These are phyloP conservation scores for Elegia similella DNA, from an alignment of 2,888 invertebrate species.

Conservation along the genomic window DNA sequence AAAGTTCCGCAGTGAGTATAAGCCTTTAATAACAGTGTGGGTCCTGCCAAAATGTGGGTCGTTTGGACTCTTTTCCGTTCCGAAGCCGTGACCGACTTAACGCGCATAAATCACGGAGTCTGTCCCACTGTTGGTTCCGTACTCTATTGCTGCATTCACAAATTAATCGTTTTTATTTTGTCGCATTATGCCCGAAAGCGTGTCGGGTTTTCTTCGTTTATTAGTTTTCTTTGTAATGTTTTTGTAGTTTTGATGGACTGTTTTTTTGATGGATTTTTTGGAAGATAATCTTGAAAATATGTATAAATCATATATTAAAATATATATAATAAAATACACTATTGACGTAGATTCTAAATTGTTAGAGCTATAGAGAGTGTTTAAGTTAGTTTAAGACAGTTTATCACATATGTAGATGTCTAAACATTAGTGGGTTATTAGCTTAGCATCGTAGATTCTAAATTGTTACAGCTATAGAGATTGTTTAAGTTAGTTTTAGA, in stretches of 20 bases:
- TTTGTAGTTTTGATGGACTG: background rate
- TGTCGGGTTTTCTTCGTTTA: constrained; percentile 5
- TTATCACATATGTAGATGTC: too few relatives aligned
- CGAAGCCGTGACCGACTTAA: constrained; percentile 10
- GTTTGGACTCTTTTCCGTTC: constrained; percentile 10
- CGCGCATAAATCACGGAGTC: constrained; percentile 13
- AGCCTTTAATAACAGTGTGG: background rate
- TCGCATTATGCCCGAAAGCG: background rate
- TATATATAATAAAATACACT: too few relatives aligned
- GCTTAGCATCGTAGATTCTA: too few relatives aligned
- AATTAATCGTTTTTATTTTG: constrained; percentile 8
- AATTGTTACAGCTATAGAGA: too few relatives aligned
- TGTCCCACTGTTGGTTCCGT: constrained; percentile 6
- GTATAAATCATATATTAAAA: too few relatives aligned
- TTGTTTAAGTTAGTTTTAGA: too few relatives aligned
- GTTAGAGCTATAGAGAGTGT: too few relatives aligned
- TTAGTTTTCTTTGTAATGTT: constrained; percentile 1
- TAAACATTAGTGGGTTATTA: too few relatives aligned
- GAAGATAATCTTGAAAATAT: too few relatives aligned
- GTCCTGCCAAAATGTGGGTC: constrained; percentile 12
- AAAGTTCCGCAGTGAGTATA: background rate
- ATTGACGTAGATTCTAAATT: too few relatives aligned
- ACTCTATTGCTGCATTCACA: background rate
- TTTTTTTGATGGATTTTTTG: background rate
- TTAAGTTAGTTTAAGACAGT: too few relatives aligned